Conservation (phyloP, 1,140 invertebrate genomes). For the Pissodes strobi region DNA sequence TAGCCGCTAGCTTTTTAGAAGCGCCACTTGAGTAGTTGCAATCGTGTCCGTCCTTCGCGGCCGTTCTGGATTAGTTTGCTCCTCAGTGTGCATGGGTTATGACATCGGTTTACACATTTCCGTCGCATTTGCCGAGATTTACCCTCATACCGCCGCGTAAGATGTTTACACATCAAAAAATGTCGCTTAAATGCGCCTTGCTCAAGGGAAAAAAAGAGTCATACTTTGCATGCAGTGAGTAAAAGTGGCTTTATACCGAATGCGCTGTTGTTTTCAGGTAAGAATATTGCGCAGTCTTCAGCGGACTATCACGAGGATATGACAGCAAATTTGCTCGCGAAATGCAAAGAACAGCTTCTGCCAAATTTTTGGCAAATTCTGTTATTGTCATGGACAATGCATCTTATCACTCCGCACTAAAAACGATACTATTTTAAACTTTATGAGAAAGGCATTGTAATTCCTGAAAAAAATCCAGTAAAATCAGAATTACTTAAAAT, state of each 20-base stretch:
- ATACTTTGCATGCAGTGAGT: conserved; percentile 45
- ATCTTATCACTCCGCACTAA: conserved; percentile 16
- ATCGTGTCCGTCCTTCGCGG: too few species aligned
- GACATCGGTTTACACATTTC: too few species aligned
- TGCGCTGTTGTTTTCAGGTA: conserved; percentile 36
- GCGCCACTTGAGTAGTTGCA: too few species aligned
- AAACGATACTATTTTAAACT: conserved; percentile 4
- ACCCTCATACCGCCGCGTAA: too few species aligned
- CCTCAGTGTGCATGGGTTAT: too few species aligned
- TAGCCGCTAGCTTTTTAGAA: too few species aligned
- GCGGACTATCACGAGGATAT: conserved; percentile 36
- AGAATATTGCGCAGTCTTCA: conserved; percentile 27
- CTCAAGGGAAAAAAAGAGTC: conserved; percentile 37
- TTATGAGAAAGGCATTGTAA: too few species aligned
- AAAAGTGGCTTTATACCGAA: conserved; percentile 41
- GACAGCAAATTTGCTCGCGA: conserved; percentile 29
- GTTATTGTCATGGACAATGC: conserved; percentile 35
- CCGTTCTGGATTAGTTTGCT: too few species aligned
- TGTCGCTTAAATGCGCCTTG: conserved; percentile 16
- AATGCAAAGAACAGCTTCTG: conserved; percentile 22
- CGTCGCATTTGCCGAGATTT: too few species aligned
- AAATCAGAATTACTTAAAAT: too few species aligned
- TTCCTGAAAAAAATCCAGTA: too few species aligned
- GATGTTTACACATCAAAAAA: too few species aligned
- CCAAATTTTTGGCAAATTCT: conserved; percentile 21